Evolutionary conservation across 2,797 vertebrate species (phyloP).

Genomic region (Triplophysa yarkandensis): DNA sequence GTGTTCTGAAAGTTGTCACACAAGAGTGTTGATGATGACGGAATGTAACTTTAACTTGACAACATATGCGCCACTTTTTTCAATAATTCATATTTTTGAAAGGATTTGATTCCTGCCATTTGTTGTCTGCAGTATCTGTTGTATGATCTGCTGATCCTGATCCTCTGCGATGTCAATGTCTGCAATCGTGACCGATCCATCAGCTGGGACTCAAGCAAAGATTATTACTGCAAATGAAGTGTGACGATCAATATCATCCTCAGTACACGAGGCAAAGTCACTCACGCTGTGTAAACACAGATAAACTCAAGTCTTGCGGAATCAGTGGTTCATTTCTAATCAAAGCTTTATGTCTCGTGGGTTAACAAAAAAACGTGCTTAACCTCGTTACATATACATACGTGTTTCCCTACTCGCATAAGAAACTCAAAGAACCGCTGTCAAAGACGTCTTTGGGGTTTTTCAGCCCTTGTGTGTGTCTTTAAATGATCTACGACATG

Average conservation of each 20-base stretch:
- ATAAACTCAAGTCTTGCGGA: constrained; percentile 24
- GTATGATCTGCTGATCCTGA: neutral
- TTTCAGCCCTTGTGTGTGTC: neutral
- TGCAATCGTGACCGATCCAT: constrained; percentile 15
- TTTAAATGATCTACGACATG: constrained; percentile 8
- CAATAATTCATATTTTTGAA: neutral
- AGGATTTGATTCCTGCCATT: neutral
- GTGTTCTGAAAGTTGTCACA: too few relatives aligned
- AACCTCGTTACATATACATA: too few relatives aligned
- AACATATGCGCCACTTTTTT: too few relatives aligned
- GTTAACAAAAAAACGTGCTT: constrained; percentile 8
- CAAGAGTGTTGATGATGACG: too few relatives aligned
- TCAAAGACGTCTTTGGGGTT: neutral
- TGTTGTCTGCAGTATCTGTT: neutral
- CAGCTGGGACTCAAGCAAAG: constrained; percentile 20
- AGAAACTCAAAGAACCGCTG: neutral
- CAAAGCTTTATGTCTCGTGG: constrained; percentile 15
- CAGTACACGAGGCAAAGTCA: constrained; percentile 12
- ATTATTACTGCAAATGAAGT: constrained; percentile 40
- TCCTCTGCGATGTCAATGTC: constrained; percentile 25
- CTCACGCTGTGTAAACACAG: constrained; percentile 15
- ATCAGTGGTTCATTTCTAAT: constrained; percentile 23
- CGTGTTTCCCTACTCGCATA: neutral
- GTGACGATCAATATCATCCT: constrained; percentile 48
- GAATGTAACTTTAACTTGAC: too few relatives aligned